phyloP scores from a whole-genome alignment of 1,140 invertebrate species.

The Chionoecetes opilio region DNA sequence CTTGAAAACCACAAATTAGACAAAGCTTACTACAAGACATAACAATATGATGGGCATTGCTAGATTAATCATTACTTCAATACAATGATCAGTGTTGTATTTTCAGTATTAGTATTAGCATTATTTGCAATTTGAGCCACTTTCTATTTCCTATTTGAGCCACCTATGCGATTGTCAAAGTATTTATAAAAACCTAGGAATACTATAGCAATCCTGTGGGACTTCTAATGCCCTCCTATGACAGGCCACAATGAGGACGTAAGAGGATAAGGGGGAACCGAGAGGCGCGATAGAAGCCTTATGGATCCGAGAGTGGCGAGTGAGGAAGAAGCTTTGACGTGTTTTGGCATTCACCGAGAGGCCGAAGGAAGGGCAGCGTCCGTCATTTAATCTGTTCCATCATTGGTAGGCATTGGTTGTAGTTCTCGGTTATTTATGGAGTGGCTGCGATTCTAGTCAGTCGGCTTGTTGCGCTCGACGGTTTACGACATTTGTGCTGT shows the following conservation, averaged over 20 bases:
- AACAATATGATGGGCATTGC: no score
- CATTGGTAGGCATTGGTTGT: not conserved
- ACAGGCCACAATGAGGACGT: not conserved
- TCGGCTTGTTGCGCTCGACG: not conserved
- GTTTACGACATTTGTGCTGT: not conserved
- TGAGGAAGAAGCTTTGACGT: not conserved
- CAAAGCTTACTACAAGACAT: no score
- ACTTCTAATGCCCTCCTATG: no score
- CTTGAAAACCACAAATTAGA: no score
- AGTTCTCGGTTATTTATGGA: constrained; percentile 4
- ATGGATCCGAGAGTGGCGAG: not conserved
- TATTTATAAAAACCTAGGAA: no score
- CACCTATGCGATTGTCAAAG: no score
- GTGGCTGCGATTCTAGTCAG: not conserved
- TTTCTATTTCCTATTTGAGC: no score
- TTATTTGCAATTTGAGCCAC: no score
- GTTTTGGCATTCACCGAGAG: not conserved
- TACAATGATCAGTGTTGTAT: no score
- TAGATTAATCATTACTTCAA: no score
- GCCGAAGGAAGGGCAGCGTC: not conserved
- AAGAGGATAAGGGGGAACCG: not conserved
- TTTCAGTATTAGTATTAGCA: no score
- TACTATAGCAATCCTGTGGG: no score
- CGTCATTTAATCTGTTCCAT: not conserved
- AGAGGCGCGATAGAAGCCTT: not conserved